Evolutionary conservation across 2,888 invertebrate species (phyloP), one percentile per base, ranked within the genome.

Genomic region (Eupithecia tripunctaria): DNA sequence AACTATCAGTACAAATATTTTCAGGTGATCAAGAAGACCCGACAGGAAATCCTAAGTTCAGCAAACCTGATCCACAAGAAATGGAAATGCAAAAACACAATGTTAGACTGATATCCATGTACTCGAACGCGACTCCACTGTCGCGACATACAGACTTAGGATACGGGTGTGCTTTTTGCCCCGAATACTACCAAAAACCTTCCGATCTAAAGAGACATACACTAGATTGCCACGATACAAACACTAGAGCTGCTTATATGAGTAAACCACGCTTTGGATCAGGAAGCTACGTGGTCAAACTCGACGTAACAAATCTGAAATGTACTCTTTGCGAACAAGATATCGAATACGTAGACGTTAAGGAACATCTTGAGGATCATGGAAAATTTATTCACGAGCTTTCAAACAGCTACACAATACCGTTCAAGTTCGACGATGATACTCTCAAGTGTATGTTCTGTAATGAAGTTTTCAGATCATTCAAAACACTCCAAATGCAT

Each of bases 81-180:
- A 67, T 82, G 38, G 27, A 62, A 29, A 88, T 88, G 74, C 89
- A 89, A 67, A 78, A 82, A 27, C 77, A 77, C 7, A 90, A 91
- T 70, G 74, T 88, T n/a, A 78, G 73, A 67, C 81, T 81, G 66
- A 83, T 91, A 32, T 75, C 90, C 2, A 72, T 76, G 7, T 82
- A 78, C 70, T 85, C 91, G 0, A 91, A 90, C 67, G 91, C 91
- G 0, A 92, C 91, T 1, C 89, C 90, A 0, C 14, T 56, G 79
- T 92, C 83, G 25, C 80, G 82, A 6, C 82, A 82, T 47, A 83
- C 82, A 27, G 56, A 85, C 0, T 78, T 82, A 12, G 89, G 89
- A 0, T 91, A 90, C 76, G 79, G 77, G 0, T 92, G 91, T 68
- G 81, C 77, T 21, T 91, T 85, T 76, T 91, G 91, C 74, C 32